Evolutionary conservation across 2,113 vertebrate genomes (phyloP).

Genomic region (Oreochromis aureus): DNA sequence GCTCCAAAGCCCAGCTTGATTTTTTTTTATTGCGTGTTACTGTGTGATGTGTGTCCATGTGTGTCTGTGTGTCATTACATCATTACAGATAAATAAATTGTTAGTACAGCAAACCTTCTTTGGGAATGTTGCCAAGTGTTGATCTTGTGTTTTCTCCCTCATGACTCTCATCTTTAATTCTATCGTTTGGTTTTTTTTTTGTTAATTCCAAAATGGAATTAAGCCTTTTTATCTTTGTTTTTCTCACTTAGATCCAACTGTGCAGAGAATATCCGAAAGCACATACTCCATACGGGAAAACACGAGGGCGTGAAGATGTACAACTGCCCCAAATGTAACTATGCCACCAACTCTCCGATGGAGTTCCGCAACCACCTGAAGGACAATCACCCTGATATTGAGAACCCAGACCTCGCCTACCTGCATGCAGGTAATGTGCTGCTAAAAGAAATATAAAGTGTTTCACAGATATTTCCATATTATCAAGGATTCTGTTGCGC

Average conservation of each 20-base stretch:
- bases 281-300: constrained; percentile 95
- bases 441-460: not conserved
- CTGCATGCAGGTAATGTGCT: constrained; percentile 84
- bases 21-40: not conserved
- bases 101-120: constrained; percentile 20
- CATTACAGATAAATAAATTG: constrained; percentile 19
- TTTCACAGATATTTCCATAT: not conserved
- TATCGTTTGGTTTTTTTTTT: not conserved
- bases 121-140: constrained; percentile 9
- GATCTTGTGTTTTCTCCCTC: constrained; percentile 11
- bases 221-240: not conserved
- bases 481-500: not conserved
- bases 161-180: constrained; percentile 20
- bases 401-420: constrained; percentile 96
- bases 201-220: not conserved
- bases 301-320: constrained; percentile 99
- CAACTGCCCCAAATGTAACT: constrained; percentile 93
- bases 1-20: not conserved
- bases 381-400: constrained; percentile 88
- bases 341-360: constrained; percentile 89
- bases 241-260: constrained; percentile 87
- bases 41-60: not conserved
- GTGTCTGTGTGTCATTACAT: not conserved
- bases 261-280: constrained; percentile 97
- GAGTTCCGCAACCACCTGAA: constrained; percentile 98